phyloP scores from a whole-genome alignment of 2,888 invertebrate species.

The Orthonevra nobilis region DNA sequence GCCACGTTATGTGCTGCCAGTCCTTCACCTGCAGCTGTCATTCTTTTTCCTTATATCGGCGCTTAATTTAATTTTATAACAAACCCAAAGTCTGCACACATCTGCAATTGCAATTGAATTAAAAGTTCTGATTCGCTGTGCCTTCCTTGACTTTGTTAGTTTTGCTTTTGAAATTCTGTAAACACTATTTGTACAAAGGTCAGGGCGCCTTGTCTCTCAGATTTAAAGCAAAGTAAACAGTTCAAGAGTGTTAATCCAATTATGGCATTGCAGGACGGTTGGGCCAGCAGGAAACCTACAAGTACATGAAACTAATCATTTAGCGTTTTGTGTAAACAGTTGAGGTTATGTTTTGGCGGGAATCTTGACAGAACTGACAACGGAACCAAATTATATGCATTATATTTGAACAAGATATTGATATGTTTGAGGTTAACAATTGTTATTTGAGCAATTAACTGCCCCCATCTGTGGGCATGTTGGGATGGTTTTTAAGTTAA shows the following conservation, averaged over 20 bases:
- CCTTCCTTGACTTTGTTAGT: no score
- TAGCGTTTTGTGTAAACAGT: conserved; percentile 35
- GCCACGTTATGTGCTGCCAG: no score
- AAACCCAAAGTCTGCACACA: conserved; percentile 51
- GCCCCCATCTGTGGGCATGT: no score
- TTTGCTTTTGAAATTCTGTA: no score
- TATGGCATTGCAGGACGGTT: conserved; percentile 30
- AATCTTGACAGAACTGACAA: no score
- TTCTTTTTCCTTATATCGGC: conserved; percentile 14
- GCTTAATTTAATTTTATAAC: conserved; percentile 54
- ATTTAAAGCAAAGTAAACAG: conserved; percentile 59
- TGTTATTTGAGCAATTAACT: no score
- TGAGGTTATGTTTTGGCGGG: no score
- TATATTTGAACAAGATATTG: no score
- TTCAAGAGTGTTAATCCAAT: conserved; percentile 54
- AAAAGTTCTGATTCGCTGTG: conserved; percentile 42
- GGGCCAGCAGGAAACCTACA: conserved; percentile 28
- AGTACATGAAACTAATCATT: conserved; percentile 1
- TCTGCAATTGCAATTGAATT: conserved; percentile 65
- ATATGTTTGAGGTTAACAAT: no score
- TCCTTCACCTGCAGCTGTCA: background rate
- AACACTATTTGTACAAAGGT: no score
- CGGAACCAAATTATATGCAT: no score
- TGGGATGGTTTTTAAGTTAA: no score
- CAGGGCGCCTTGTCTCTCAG: conserved; percentile 5